Evolutionary conservation across 2,113 vertebrate species (phyloP), one percentile per base, ranked within the genome.

Genomic region (Hippocampus abdominalis): DNA sequence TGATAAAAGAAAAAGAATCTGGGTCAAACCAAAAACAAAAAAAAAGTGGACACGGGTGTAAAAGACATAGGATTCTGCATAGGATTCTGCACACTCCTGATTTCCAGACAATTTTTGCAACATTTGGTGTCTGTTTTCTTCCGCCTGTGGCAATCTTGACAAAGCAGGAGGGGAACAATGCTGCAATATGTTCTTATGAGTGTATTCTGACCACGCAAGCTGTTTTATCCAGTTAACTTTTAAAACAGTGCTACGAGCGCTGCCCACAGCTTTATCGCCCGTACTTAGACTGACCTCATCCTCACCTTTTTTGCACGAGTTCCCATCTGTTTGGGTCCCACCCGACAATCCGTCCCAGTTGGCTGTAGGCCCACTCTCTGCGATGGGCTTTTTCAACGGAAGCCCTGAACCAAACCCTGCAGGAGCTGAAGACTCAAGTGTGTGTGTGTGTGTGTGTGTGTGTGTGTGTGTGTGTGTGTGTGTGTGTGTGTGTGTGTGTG

Each of bases 211-310:
- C 87, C 84, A 90, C 86, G 91, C 91, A 92, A 91, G 90, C 91
- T 92, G 91, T 89, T 92, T 91, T 90, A 87, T 88, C 90, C 88
- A 89, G 89, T 89, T 85, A 88, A 92, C 91, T 92, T 91, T 91
- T 89, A 90, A 91, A 92, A 91, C 89, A 91, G 62, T 68, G 91
- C 91, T 91, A 88, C 62, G 72, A 90, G 90, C 89, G 75, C 84
- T 89, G 89, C 90, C 92, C 84, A 86, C 86, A 91, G 90, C 90
- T 87, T 86, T 84, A 87, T 89, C 82, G 88, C 81, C 77, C 76
- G 84, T 88, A 86, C 89, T 86, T 80, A 81, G 79, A 71, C 77
- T 82, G 88, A 91, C 89, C 88, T 84, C 70, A 75, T 48, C 61
- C 83, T 86, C 85, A 84, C 84, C 84, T 91, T 90, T 32, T 87